Percentiles rank a stretch among this genome's conserved stretches.
These are phyloP conservation scores for Periophthalmus modestus DNA, from an alignment of 2,113 vertebrate species.

Conservation along the genomic window DNA sequence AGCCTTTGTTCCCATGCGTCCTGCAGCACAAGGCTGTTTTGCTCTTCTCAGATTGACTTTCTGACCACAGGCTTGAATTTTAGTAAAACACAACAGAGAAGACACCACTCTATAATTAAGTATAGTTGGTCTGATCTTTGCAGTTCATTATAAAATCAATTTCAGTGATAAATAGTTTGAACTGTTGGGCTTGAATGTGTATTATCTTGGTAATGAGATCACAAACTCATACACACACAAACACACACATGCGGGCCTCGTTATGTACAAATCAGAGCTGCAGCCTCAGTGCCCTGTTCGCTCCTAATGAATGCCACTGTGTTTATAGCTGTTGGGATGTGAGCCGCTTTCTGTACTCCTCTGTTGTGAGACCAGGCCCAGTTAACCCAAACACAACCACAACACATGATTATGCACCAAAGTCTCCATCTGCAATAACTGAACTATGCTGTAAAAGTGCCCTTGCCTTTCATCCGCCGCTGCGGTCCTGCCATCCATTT, in stretches of 20 bases:
- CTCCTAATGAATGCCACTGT: conserved; percentile 67
- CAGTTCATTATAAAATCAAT: conserved; percentile 75
- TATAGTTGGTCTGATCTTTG: conserved; percentile 67
- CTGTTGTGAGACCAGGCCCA: conserved; percentile 60
- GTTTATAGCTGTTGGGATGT: conserved; percentile 63
- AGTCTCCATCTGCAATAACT: conserved; percentile 57
- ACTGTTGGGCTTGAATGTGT: conserved; percentile 62
- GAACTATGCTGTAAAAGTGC: conserved; percentile 52
- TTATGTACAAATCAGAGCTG: conserved; percentile 65
- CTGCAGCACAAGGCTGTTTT: conserved; percentile 7
- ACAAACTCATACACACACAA: conserved; percentile 42
- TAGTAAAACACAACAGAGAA: conserved; percentile 13
- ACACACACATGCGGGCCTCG: conserved; percentile 65
- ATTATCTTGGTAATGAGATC: conserved; percentile 71
- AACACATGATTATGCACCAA: conserved; percentile 61
- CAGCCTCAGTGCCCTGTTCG: conserved; percentile 50
- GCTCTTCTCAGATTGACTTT: conserved; percentile 21
- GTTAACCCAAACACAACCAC: conserved; percentile 61
- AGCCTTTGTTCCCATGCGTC: conserved; percentile 29
- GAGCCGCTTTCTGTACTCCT: conserved; percentile 55
- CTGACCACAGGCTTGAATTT: neutral
- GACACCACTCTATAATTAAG: conserved; percentile 46
- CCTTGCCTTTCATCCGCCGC: conserved; percentile 42
- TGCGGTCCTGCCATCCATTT: conserved; percentile 55
- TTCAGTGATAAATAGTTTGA: conserved; percentile 63